Evolutionary conservation across 2,797 vertebrate genomes (phyloP), one percentile per base, ranked within the genome.

Genomic region (Phrynocephalus forsythii): DNA sequence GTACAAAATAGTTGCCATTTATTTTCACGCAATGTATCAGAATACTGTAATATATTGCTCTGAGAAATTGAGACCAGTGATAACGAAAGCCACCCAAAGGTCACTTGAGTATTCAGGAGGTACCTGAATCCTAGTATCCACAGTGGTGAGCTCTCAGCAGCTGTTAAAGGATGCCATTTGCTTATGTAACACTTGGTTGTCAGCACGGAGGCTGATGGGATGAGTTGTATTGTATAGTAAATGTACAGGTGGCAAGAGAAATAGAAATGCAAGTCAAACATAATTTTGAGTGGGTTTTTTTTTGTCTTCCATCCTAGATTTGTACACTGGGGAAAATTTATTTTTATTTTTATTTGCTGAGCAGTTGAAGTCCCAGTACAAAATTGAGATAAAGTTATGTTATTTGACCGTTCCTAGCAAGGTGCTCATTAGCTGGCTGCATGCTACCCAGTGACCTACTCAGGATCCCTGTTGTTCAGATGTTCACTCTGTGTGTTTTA

Each of bases 391-490:
- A 0, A 73, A 28, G 75, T 83, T 4, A 3, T 89, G 20, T 20
- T 85, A 67, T 90, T 91, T 87, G 6, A n/a, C 0, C 28, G 80
- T 92, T 75, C 50, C 52, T 71, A 10, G 84, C 90, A 82, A 85
- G 93, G 90, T 88, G 71, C 83, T 89, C 6, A 78, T 88, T 90
- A 69, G 88, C 86, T 67, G 79, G 86, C 88, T 69, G 63, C 85
- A 85, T 86, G 77, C 71, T 68, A 71, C 83, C 83, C 0, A 79
- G 50, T 80, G 24, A 4, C 38, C 79, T 90, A 52, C 66, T 80
- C 86, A 93, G 90, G 84, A 83, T 91, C 87, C 79, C 85, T 90
- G 79, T 0, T 16, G 87, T 92, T 91, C 88, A 85, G 82, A 91
- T 94, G 83, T 44, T 44, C 38, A 44, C 1, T 0, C 88, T 85